Evolutionary conservation across 2,797 vertebrate genomes (phyloP).

Genomic region (Halcyon leucocephala): DNA sequence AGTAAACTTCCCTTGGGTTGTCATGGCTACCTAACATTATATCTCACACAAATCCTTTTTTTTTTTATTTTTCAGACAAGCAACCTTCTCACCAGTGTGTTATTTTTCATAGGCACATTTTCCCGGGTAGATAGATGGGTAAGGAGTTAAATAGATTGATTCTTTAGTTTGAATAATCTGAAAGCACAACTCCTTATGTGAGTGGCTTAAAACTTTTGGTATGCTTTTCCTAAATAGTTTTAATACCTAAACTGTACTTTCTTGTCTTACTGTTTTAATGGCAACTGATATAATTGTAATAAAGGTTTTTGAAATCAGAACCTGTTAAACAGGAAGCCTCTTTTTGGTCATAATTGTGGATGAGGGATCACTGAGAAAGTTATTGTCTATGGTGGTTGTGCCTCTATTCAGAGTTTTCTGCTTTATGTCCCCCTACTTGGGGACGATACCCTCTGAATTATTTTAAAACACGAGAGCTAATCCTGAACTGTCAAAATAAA

Average conservation of each 20-base stretch:
- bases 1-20: neutral
- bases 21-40: neutral
- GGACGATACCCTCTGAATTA: neutral
- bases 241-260: neutral
- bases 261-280: neutral
- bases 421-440: neutral
- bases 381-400: neutral
- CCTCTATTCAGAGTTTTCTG: neutral
- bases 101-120: neutral
- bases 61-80: neutral
- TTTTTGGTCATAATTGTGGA: neutral
- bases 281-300: neutral
- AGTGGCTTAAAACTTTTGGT: neutral
- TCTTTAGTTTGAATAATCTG: neutral
- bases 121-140: neutral
- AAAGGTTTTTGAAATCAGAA: neutral
- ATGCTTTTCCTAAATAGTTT: neutral
- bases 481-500: slow-evolving; percentile 8
- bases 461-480: neutral
- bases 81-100: neutral
- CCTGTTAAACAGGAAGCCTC: neutral
- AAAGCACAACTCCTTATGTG: neutral
- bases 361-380: neutral
- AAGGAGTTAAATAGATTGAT: neutral
- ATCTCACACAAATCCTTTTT: neutral